Conservation (phyloP, 2,888 invertebrate genomes). For the Cerceris rybyensis region DNA sequence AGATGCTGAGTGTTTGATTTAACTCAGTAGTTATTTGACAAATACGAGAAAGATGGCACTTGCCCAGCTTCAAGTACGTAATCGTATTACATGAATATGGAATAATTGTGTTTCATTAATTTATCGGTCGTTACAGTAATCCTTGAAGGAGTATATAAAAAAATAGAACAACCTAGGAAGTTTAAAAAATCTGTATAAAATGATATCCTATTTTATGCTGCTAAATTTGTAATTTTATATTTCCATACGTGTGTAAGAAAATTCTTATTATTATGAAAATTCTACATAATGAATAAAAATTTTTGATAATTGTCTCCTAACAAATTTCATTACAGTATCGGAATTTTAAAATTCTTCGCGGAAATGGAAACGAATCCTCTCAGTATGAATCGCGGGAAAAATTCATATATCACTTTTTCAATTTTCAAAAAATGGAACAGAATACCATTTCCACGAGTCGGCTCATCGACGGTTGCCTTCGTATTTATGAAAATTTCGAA, state of each 20-base stretch:
- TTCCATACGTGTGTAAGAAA: too few species aligned
- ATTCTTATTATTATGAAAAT: too few species aligned
- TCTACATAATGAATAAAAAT: too few species aligned
- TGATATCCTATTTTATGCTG: too few species aligned
- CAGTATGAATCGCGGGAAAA: not conserved
- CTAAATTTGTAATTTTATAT: too few species aligned
- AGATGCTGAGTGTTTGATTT: conserved; percentile 49
- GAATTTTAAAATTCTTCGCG: not conserved
- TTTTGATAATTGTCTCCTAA: too few species aligned
- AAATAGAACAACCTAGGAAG: too few species aligned
- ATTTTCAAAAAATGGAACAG: not conserved
- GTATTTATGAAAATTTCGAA: conserved; percentile 9
- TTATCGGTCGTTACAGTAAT: too few species aligned
- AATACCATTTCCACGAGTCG: not conserved
- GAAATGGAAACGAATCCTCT: not conserved
- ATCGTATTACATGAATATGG: not conserved
- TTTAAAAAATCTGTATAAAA: too few species aligned
- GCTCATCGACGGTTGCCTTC: not conserved
- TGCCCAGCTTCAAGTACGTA: conserved; percentile 19
- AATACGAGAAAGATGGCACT: conserved; percentile 36
- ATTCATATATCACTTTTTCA: conserved; percentile 3
- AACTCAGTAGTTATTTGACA: conserved; percentile 45
- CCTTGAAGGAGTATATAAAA: too few species aligned
- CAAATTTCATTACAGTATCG: not conserved
- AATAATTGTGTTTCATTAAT: too few species aligned